A percentile compares a stretch with the other conserved stretches of the same genome.
phyloP scores from a whole-genome alignment of 2,797 vertebrate species.

The Coreius guichenoti region DNA sequence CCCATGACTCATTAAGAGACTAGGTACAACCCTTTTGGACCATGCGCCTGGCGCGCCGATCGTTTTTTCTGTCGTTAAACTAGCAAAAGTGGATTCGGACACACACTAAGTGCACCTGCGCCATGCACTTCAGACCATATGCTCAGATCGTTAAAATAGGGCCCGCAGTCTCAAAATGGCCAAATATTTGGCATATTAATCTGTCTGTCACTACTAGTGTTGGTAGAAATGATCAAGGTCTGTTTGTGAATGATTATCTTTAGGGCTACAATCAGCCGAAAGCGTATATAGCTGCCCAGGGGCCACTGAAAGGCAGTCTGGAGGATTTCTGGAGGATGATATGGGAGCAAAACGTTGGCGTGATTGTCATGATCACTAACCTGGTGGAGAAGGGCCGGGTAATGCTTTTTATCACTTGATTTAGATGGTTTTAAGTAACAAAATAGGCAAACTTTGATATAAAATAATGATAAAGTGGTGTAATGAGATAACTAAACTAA shows the following conservation, averaged over 20 bases:
- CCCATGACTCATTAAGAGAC: no score
- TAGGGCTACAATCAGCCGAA: conserved; percentile 92
- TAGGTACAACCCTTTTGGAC: no score
- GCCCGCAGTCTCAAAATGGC: background rate
- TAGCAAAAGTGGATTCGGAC: no score
- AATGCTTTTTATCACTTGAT: conserved; percentile 42
- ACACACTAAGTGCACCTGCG: no score
- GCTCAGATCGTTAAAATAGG: no score
- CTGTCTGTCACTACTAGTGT: background rate
- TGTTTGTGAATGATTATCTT: conserved; percentile 29
- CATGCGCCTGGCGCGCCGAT: no score
- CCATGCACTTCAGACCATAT: no score
- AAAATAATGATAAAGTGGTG: background rate
- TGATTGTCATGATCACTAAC: conserved; percentile 98
- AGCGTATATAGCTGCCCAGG: conserved; percentile 95
- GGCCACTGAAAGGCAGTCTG: conserved; percentile 89
- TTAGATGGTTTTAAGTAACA: background rate
- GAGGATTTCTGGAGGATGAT: conserved; percentile 99
- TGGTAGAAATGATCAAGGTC: background rate
- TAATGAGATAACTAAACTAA: background rate
- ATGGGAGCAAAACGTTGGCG: conserved; percentile 94
- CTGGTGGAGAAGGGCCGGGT: conserved; percentile 97
- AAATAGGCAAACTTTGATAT: background rate
- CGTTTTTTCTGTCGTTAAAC: no score
- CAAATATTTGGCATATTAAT: background rate